Evolutionary conservation across 2,888 invertebrate genomes (phyloP).

Genomic region (Ctena decussata): DNA sequence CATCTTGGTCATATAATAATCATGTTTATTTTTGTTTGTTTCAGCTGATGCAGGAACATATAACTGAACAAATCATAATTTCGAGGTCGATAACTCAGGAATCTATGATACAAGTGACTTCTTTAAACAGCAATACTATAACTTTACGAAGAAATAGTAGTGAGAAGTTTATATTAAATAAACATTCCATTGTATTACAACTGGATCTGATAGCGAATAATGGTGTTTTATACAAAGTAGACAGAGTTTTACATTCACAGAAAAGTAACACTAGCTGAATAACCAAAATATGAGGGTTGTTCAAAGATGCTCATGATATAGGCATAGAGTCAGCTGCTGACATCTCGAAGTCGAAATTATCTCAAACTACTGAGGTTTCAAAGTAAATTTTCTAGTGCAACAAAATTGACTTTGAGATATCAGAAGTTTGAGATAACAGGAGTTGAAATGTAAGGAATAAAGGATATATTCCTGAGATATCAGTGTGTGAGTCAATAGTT

Average conservation of each 20-base stretch:
- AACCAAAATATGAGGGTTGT: too few relatives aligned
- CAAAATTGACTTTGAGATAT: too few relatives aligned
- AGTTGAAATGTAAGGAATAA: too few relatives aligned
- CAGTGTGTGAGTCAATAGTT: too few relatives aligned
- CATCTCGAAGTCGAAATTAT: too few relatives aligned
- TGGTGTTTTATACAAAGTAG: slow-evolving; percentile 76
- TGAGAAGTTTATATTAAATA: slow-evolving; percentile 66
- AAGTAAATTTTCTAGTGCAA: too few relatives aligned
- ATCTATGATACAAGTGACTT: slow-evolving; percentile 64
- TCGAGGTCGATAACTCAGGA: slow-evolving; percentile 59
- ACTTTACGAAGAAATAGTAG: slow-evolving; percentile 60
- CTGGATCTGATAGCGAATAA: slow-evolving; percentile 70
- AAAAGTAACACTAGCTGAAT: not conserved
- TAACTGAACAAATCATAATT: slow-evolving; percentile 79
- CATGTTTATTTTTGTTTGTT: slow-evolving; percentile 8
- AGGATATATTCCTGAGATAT: too few relatives aligned
- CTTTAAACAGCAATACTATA: slow-evolving; percentile 69
- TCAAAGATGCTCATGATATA: too few relatives aligned
- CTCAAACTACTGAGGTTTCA: too few relatives aligned
- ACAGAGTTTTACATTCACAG: slow-evolving; percentile 64
- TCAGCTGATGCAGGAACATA: slow-evolving; percentile 87
- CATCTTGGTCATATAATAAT: too few relatives aligned
- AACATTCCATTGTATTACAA: slow-evolving; percentile 61
- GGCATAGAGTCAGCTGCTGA: too few relatives aligned
- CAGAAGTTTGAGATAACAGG: too few relatives aligned